A percentile compares a stretch with the other conserved stretches of the same genome.
Evolutionary conservation across 2,797 vertebrate genomes (phyloP).

Genomic region (Hemitrygon akajei): DNA sequence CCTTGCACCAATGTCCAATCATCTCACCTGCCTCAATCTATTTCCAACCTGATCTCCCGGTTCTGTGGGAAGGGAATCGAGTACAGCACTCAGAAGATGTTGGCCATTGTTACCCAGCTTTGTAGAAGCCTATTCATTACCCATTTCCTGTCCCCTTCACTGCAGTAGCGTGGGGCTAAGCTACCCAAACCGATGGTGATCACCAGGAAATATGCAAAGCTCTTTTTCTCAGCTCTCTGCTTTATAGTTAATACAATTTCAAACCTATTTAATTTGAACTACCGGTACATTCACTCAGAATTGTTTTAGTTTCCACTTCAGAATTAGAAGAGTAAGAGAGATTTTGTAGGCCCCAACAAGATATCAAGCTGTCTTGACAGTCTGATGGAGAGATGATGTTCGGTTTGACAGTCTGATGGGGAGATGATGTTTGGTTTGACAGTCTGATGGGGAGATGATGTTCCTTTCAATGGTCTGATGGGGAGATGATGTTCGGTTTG

Average conservation of each 20-base stretch:
- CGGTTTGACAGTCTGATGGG: not conserved
- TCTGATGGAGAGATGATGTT: not conserved
- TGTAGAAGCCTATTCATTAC: not conserved
- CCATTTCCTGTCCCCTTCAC: not conserved
- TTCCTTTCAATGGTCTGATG: no score
- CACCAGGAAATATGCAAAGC: not conserved
- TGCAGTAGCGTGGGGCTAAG: not conserved
- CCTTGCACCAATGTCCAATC: no score
- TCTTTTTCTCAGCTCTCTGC: not conserved
- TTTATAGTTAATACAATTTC: no score
- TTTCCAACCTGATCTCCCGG: no score
- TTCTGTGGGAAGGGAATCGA: not conserved
- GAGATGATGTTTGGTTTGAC: no score
- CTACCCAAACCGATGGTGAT: not conserved
- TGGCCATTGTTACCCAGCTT: not conserved
- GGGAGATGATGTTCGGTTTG: no score
- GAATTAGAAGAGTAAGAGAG: not conserved
- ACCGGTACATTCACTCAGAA: not conserved
- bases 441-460: no score
- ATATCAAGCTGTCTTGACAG: not conserved
- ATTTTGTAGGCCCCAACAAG: not conserved
- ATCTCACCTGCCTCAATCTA: no score
- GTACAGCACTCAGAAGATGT: not conserved
- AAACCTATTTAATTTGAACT: not conserved
- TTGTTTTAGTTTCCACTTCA: not conserved